Percentiles rank a stretch among this genome's conserved stretches.
These are phyloP conservation scores for Nomada hirtipes DNA, from an alignment of 2,888 invertebrate genomes.

Conservation along the genomic window DNA sequence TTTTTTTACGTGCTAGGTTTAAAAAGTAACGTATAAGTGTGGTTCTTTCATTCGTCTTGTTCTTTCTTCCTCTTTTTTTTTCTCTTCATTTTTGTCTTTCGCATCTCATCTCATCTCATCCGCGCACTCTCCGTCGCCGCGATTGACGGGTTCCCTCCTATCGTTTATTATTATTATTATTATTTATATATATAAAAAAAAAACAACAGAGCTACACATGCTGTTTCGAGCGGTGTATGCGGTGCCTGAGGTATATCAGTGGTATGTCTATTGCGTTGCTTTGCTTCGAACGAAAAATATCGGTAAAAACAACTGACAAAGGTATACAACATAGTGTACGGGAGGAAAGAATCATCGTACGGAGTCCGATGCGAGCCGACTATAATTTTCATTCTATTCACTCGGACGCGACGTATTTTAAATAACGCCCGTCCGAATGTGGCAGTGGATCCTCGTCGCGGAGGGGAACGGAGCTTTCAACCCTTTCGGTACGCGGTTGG, in stretches of 20 bases:
- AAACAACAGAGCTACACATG: conserved; percentile 55
- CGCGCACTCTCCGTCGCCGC: conserved; percentile 21
- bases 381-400: neutral
- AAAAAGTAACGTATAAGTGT: conserved; percentile 73
- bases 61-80: conserved; percentile 28
- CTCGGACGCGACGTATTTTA: no score
- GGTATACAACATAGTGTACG: conserved; percentile 21
- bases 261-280: conserved; percentile 69
- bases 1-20: conserved; percentile 71
- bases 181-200: conserved; percentile 13
- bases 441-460: conserved; percentile 31
- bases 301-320: conserved; percentile 21
- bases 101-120: conserved; percentile 19
- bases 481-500: no score
- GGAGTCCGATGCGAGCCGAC: conserved; percentile 36
- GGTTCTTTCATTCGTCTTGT: conserved; percentile 22
- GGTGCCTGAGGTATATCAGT: conserved; percentile 74
- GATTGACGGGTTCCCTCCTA: neutral
- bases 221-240: conserved; percentile 62
- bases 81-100: conserved; percentile 3
- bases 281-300: conserved; percentile 32
- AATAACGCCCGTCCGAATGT: conserved; percentile 4
- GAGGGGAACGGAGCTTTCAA: neutral
- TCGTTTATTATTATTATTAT: neutral
- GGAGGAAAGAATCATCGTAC: conserved; percentile 11